Evolutionary conservation across 2,113 vertebrate species (phyloP).

Genomic region (human): DNA sequence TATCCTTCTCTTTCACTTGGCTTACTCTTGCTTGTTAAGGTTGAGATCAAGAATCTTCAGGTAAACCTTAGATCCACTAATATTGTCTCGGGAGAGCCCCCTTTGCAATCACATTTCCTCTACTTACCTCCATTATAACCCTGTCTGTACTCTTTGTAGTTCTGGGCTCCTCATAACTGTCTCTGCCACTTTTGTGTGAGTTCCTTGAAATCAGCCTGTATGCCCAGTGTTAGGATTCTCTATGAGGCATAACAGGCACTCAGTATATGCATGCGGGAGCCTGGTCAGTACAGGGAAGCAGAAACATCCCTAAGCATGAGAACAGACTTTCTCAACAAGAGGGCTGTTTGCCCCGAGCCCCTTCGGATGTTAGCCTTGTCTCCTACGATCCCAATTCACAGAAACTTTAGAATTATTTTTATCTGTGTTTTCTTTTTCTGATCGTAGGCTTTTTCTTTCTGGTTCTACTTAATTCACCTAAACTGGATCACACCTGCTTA

Average conservation of each 20-base stretch:
- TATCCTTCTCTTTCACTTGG: not conserved
- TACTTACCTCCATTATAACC: not conserved
- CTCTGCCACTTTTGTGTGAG: not conserved
- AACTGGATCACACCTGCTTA: not conserved
- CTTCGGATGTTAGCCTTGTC: not conserved
- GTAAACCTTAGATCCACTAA: not conserved
- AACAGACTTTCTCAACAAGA: not conserved
- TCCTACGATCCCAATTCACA: not conserved
- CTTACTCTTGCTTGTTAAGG: not conserved
- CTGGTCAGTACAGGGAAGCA: not conserved
- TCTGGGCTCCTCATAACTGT: not conserved
- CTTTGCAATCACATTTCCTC: not conserved
- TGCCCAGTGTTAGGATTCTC: not conserved
- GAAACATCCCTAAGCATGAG: not conserved
- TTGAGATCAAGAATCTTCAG: not conserved
- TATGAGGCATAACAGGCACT: not conserved
- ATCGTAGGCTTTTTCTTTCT: not conserved
- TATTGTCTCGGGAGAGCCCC: not conserved
- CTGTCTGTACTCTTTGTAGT: not conserved
- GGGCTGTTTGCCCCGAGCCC: not conserved
- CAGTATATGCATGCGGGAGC: no score
- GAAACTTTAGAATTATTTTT: not conserved
- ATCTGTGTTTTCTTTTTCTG: not conserved
- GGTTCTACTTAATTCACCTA: constrained; percentile 17
- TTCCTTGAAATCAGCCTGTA: not conserved